A percentile compares a stretch with the other conserved stretches of the same genome.
Evolutionary conservation across 2,888 invertebrate genomes (phyloP).

Genomic region (Dryococelus australis): DNA sequence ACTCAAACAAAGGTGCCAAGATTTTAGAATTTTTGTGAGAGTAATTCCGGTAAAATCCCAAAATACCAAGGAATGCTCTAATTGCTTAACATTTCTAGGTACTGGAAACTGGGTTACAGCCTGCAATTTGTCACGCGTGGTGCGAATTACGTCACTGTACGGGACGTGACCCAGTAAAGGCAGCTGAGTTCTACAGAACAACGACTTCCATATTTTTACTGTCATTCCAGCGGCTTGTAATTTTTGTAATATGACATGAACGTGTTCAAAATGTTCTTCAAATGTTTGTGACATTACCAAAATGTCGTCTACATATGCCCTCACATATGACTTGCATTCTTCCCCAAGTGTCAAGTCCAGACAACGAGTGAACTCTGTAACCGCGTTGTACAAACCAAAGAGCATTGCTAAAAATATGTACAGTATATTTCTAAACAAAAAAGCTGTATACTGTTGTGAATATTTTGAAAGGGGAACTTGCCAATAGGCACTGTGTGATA

Average conservation of each 20-base stretch:
- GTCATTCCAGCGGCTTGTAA: neutral
- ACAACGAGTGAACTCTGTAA: neutral
- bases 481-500: neutral
- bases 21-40: neutral
- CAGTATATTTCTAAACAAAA: neutral
- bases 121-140: neutral
- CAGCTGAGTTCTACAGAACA: neutral
- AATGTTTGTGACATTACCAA: neutral
- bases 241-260: neutral
- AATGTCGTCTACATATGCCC: no score
- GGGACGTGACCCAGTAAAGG: neutral
- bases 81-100: neutral
- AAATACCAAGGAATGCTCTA: no score
- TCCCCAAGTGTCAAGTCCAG: no score
- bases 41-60: neutral
- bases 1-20: neutral
- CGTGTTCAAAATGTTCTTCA: neutral
- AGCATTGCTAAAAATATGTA: neutral
- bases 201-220: neutral
- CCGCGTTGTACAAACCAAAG: neutral
- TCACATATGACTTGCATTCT: no score
- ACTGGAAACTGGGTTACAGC: no score
- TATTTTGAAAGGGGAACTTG: neutral
- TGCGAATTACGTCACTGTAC: neutral
- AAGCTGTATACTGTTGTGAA: neutral